Evolutionary conservation across 2,113 vertebrate genomes (phyloP), one percentile per base, ranked within the genome.

Genomic region (Alethe diademata): DNA sequence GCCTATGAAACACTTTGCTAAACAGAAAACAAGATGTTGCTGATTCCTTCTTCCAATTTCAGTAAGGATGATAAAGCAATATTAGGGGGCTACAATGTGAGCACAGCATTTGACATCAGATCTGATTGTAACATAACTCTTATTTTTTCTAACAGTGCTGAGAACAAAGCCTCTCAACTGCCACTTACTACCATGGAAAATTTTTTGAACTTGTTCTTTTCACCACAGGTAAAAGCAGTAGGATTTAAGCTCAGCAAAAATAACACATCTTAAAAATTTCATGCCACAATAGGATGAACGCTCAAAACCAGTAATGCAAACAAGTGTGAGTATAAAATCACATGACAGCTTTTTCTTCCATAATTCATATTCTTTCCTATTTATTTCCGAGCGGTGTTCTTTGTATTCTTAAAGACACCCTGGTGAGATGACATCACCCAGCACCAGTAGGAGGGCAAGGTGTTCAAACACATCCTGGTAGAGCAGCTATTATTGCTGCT

Each of bases 181-280:
- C 23, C 3, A 33, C 0, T 19, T 36, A n/a, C 4, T 3, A 9
- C 6, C 1, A 0, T 8, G 12, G 28, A 48, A 64, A n/a, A 6
- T 3, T 12, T 25, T 22, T 6, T 24, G 2, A 47, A 11, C 24
- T 43, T 53, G 1, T 35, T 60, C 6, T 67, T 86, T 43, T 51
- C 12, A 85, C 5, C 5, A 31, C 26, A 36, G 3, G 5, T 65
- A 57, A 78, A 67, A 31, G 2, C 16, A 56, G 18, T 35, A 35
- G 19, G 7, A 53, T 42, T n/a, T 62, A 54, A 9, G 3, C 10
- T 79, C 20, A 71, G 19, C 10, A 58, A 71, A 53, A 58, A 23
- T 8, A 74, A 5, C 8, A 45, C 66, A 74, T 19, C 2, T 20
- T 31, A 9, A 33, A 2, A 10, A 50, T 23, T 54, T 42, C 5